phyloP scores from a whole-genome alignment of 2,113 vertebrate species.

The Dasyornis broadbenti region DNA sequence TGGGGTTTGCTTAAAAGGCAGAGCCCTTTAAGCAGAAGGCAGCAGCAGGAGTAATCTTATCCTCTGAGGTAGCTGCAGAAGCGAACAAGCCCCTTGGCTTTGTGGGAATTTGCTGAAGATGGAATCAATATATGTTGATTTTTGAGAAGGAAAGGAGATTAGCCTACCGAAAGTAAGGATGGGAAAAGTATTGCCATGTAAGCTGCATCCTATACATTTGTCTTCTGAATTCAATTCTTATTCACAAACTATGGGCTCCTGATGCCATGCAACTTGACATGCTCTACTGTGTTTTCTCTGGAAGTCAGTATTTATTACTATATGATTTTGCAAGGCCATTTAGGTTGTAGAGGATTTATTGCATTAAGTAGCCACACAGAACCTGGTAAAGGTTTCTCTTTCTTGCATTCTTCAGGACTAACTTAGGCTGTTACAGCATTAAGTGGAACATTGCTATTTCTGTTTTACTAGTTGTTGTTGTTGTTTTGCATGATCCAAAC shows the following conservation, averaged over 20 bases:
- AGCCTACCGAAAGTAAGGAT: background rate
- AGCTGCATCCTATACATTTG: background rate
- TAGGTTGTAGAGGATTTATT: background rate
- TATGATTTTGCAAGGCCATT: background rate
- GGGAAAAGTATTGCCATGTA: fast-evolving
- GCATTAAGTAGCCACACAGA: background rate
- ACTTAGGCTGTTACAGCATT: background rate
- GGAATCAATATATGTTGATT: background rate
- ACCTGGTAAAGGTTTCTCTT: background rate
- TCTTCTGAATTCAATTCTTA: background rate
- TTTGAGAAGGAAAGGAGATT: background rate
- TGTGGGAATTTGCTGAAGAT: background rate
- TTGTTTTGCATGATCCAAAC: background rate
- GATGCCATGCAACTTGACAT: background rate
- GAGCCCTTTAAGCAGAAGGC: background rate
- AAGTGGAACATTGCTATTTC: background rate
- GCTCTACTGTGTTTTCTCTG: background rate
- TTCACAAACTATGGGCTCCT: background rate
- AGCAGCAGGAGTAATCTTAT: background rate
- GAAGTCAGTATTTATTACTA: background rate
- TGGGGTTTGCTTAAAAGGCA: background rate
- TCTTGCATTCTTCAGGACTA: background rate
- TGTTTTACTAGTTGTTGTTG: background rate
- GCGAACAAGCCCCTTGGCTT: background rate
- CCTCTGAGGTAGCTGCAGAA: background rate